Evolutionary conservation across 2,888 invertebrate species (phyloP), one percentile per base, ranked within the genome.

Genomic region (Quadroppia sp.): DNA sequence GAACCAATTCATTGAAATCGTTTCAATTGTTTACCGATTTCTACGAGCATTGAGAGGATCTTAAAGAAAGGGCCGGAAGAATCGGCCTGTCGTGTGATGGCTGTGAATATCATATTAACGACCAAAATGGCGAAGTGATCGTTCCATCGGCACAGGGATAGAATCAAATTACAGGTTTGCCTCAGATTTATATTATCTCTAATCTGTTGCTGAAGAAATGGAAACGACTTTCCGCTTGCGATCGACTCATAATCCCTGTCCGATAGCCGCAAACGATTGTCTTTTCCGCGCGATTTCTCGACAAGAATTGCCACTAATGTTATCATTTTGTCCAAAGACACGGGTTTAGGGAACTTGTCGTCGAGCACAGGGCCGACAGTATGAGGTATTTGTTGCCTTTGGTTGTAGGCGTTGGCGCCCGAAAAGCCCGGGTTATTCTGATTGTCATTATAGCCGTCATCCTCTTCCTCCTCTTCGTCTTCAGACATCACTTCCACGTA

Each of bases 311-410:
- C 92, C 40, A 94, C 90, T 15, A 95, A 84, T 15, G 93, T 91
- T 78, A 95, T 92, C 95, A 96, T 95, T 84, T 95, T 95, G 83
- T 95, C 95, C 17, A 96, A 84, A 0, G 94, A 94, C 0, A 91
- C 91, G 0, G 94, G 94, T 76, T 93, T 88, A 15, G 76, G 72
- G 78, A 92, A 88, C 82, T 94, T 93, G 76, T 89, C 89, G 0
- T 71, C 74, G 40, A 74, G 32, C 4, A 71, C 30, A 0, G 61
- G 61, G 25, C 74, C 72, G 28, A 74, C 50, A 2, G 48, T 48
- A 32, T 64, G 67, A 3, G 61, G 64, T 15, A 53, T 23, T 50
- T 50, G 71, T 45, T 28, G 23, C n/a, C 50, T 45, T 71, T 71
- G 71, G n/a, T 53, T 50, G 50, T 71, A 56, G n/a, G n/a, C n/a